Base-by-base conservation (phyloP, 1,140 invertebrate species). In the Orius insidiosus region DNA sequence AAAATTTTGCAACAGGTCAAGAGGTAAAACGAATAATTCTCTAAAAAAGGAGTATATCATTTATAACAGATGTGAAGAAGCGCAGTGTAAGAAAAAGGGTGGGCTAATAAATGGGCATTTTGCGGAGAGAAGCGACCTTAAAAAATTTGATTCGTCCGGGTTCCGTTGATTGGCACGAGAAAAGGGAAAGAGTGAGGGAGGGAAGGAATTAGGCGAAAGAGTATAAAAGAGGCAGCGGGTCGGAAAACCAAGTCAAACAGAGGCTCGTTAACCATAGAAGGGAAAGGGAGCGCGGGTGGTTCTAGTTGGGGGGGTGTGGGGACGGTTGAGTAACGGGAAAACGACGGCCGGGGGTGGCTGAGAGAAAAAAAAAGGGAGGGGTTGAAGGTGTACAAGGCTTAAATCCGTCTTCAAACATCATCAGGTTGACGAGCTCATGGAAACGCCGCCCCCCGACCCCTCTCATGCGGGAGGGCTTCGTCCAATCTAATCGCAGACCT, bases 251-350 rank as follows among this genome's bases (percentile, higher is more conserved):
- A 37, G 44, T 48, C 45, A 48, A 48, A 41, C 39, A 46, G 41
- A 39, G 47, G 46, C 47, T 47, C 37, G 38, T 41, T 33, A 39
- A 41, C 30, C 46, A n/a, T 34, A 35, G 32, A 35, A 44, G 39
- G 34, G 33, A 43, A 36, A 43, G 14, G 36, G 36, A 45, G 46
- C 45, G 48, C 43, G 39, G n/a, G 32, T 38, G 34, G 14, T 16
- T 55, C 55, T 39, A 59, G 63, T 63, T 62, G 58, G 62, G 63
- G 59, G 62, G 19, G 35, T 46, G 15, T 18, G 53, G 51, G 47
- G 47, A 35, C 49, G 10, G 24, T 11, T 15, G 37, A 10, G 48
- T 45, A 46, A 47, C 38, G 15, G 42, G 8, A 31, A 13, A 32
- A n/a, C 31, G 32, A 24, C 19, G n/a, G n/a, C n/a, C n/a, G 33